Evolutionary conservation across 1,140 invertebrate genomes (phyloP), one percentile per base, ranked within the genome.

Genomic region (Condylostylus longicornis): DNA sequence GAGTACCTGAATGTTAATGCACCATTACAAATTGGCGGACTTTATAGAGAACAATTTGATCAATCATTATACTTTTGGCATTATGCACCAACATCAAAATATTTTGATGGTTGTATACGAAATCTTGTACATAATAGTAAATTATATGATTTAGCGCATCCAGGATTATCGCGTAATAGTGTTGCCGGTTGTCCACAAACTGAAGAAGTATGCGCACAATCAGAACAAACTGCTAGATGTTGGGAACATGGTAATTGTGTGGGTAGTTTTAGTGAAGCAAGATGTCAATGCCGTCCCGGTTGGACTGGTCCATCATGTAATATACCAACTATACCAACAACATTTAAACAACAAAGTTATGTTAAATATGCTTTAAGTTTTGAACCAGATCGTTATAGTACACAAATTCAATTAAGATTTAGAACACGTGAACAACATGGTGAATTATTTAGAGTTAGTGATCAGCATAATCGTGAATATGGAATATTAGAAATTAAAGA

Each of bases 1-100:
- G 88, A 94, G 61, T 96, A 91, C 52, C 67, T 98, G 3, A 97
- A 98, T 65, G 88, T 97, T 0, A 95, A 96, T 63, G 78, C 87
- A 1, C 88, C 91, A 0, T 65, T 97, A 18, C 90, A 97, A 67
- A 70, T 98, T 31, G 91, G 91, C 23, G 93, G 93, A 2, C 61
- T 88, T 3, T 82, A 85, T 50, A 75, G 87, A 13, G 81, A 87
- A 48, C 78, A 82, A 44, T 83, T 85, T 43, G 85, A 90, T 47
- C 82, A 82, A 1, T 75, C 76, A 8, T 74, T 82, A 35, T 91
- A 87, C 54, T 76, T 79, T 44, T 88, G 80, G 82, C 77, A 80
- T 46, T 79, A 79, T 47, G 82, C 88, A 69, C 86, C 86, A 5
- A 74, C 78, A 27, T 82, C 78, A 6, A 84, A 84, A 64, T 82